phyloP scores from a whole-genome alignment of 2,113 vertebrate species.

The Perca flavescens region DNA sequence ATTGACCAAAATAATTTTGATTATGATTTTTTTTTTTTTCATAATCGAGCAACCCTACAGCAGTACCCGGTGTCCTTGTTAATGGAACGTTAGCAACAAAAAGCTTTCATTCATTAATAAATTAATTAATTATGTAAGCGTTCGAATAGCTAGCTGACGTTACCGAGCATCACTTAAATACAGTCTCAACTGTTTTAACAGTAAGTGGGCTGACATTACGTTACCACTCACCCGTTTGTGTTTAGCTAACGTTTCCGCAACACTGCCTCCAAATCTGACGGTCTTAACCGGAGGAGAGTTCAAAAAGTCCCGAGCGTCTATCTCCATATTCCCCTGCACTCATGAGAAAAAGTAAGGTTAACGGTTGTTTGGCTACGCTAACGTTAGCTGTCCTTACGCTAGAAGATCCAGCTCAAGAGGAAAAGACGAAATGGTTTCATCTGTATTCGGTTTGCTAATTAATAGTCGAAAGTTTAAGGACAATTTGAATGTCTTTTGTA shows the following conservation, averaged over 20 bases:
- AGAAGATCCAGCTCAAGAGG: not conserved
- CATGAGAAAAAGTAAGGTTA: too few species aligned
- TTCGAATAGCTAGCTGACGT: not conserved
- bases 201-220: too few species aligned
- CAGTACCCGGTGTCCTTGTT: not conserved
- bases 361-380: too few species aligned
- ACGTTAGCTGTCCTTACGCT: not conserved
- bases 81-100: not conserved
- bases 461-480: rapidly evolving
- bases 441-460: not conserved
- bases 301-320: constrained; percentile 86
- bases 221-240: constrained; percentile 85
- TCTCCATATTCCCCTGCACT: constrained; percentile 79
- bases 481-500: rapidly evolving
- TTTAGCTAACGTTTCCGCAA: constrained; percentile 89
- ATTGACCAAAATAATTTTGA: too few species aligned
- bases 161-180: not conserved
- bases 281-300: constrained; percentile 89
- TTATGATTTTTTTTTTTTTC: too few species aligned
- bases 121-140: not conserved
- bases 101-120: not conserved
- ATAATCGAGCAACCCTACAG: too few species aligned
- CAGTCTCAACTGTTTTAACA: too few species aligned
- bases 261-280: constrained; percentile 91
- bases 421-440: rapidly evolving